Evolutionary conservation across 1,140 invertebrate species (phyloP).

Genomic region (Trichonephila inaurata): DNA sequence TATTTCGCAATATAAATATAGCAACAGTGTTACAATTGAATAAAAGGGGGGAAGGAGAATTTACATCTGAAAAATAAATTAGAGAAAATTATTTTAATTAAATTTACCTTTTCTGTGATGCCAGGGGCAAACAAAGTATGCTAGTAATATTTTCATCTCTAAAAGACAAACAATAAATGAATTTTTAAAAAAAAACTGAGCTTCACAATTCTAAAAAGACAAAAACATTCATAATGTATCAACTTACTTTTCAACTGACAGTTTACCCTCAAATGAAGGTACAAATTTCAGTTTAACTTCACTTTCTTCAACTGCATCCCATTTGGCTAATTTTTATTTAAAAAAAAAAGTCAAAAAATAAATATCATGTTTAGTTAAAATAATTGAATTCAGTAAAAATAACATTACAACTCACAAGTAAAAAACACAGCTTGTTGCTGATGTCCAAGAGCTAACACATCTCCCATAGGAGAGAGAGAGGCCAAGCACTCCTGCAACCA

Average conservation of each 20-base stretch:
- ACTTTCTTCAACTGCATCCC: slow-evolving; percentile 81
- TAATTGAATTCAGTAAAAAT: background rate
- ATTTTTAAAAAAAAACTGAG: background rate
- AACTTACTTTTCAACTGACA: slow-evolving; percentile 69
- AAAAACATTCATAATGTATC: slow-evolving; percentile 7
- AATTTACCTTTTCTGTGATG: slow-evolving; percentile 83
- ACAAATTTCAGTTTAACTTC: slow-evolving; percentile 80
- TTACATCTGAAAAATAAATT: no score
- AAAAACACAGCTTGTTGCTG: slow-evolving; percentile 86
- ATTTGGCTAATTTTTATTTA: slow-evolving; percentile 80
- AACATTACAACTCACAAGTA: slow-evolving; percentile 82
- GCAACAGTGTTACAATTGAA: no score
- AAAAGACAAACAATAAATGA: background rate
- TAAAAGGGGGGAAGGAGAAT: no score
- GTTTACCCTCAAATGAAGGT: slow-evolving; percentile 49
- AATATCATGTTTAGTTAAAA: background rate
- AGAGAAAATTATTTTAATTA: background rate
- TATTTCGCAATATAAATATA: no score
- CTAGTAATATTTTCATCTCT: slow-evolving; percentile 83
- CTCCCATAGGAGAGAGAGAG: slow-evolving; percentile 88
- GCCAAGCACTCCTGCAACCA: slow-evolving; percentile 88
- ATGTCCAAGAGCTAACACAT: slow-evolving; percentile 86
- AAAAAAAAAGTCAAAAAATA: background rate
- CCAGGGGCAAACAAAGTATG: slow-evolving; percentile 84
- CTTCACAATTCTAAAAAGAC: background rate